phyloP scores from a whole-genome alignment of 2,888 invertebrate species.

The Artemia sinica region DNA sequence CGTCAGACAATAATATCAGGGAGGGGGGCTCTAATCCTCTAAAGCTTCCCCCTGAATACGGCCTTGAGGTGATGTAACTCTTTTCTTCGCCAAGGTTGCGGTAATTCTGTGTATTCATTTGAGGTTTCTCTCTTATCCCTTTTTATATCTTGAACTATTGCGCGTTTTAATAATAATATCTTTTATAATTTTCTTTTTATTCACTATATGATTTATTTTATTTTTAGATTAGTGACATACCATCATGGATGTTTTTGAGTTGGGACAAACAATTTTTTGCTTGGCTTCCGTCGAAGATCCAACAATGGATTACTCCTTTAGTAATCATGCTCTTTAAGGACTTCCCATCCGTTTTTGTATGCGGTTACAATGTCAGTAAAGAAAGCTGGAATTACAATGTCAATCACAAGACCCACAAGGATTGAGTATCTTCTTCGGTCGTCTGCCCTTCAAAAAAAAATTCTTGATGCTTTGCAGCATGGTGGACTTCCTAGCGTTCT shows the following conservation, averaged over 20 bases:
- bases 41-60: no score
- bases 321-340: slow-evolving; percentile 35
- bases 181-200: no score
- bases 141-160: no score
- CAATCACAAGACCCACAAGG: background rate
- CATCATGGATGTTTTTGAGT: slow-evolving; percentile 48
- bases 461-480: background rate
- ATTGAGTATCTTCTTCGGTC: background rate
- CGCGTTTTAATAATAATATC: no score
- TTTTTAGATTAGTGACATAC: slow-evolving; percentile 36
- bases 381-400: background rate
- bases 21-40: no score
- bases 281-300: slow-evolving; percentile 31
- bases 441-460: background rate
- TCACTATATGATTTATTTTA: background rate
- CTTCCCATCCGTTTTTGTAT: slow-evolving; percentile 44
- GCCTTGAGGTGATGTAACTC: no score
- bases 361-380: slow-evolving; percentile 34
- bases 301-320: slow-evolving; percentile 30
- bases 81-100: no score
- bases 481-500: background rate
- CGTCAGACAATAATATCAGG: no score
- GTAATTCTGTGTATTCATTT: no score
- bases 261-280: slow-evolving; percentile 51
- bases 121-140: no score